phyloP scores from a whole-genome alignment of 2,113 vertebrate species.

The Corvus moneduloides region DNA sequence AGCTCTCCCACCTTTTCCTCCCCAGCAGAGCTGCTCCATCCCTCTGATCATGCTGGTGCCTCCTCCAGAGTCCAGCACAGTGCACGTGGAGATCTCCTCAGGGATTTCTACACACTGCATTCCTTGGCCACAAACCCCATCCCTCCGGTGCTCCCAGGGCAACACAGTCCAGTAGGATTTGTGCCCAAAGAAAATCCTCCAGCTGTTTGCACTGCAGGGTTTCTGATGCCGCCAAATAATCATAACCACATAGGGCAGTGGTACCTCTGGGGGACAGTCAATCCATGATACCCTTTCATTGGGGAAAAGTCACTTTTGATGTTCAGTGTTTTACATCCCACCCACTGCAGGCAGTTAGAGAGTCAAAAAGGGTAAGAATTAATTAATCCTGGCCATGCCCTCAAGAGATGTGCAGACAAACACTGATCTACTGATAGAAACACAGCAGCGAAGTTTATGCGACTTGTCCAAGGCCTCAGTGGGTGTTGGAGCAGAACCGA shows the following conservation, averaged over 20 bases:
- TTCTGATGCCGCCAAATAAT: background rate
- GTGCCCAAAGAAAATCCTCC: background rate
- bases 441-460: background rate
- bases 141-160: background rate
- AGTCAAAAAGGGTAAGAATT: background rate
- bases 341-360: background rate
- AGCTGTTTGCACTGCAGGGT: background rate
- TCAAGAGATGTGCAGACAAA: constrained; percentile 25
- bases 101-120: background rate
- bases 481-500: background rate
- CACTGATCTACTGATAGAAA: background rate
- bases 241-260: background rate
- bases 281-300: background rate
- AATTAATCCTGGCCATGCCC: constrained; percentile 11
- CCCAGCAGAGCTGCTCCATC: background rate
- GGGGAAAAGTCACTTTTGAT: background rate
- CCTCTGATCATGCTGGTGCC: background rate
- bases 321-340: background rate
- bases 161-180: background rate
- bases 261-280: background rate
- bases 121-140: background rate
- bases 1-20: background rate
- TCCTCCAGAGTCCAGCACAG: background rate
- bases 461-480: background rate
- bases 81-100: background rate